Percentiles rank a stretch among this genome's conserved stretches.
Conservation (phyloP, 1,140 invertebrate species). For the Lepidurus apus region DNA sequence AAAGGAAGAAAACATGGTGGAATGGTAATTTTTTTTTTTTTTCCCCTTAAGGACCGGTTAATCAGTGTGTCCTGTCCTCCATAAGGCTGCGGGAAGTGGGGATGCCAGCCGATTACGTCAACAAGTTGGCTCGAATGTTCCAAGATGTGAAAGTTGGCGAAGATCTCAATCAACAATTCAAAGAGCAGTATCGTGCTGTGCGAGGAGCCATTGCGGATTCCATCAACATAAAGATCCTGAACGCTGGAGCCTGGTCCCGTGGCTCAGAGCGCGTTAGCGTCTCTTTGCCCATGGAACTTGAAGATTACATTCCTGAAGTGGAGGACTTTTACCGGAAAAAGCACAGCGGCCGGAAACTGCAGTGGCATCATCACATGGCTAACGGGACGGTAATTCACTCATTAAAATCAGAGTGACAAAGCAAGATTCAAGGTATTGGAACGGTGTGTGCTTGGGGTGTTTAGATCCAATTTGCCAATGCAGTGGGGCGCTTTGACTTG, state of each 20-base stretch:
- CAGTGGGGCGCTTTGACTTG: slow-evolving; percentile 89
- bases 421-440: slow-evolving; percentile 3
- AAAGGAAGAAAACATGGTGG: slow-evolving; percentile 99
- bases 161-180: slow-evolving; percentile 94
- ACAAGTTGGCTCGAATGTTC: slow-evolving; percentile 94
- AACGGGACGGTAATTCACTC: slow-evolving; percentile 72
- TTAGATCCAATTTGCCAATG: slow-evolving; percentile 73
- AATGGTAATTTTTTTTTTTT: slow-evolving; percentile 61
- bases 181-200: slow-evolving; percentile 56
- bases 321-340: slow-evolving; percentile 94
- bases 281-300: slow-evolving; percentile 90
- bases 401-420: slow-evolving; percentile 6
- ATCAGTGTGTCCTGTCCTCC: neutral
- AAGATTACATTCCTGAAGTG: slow-evolving; percentile 97
- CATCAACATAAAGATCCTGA: slow-evolving; percentile 77
- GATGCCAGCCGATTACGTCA: slow-evolving; percentile 99
- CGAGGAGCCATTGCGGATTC: slow-evolving; percentile 48
- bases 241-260: slow-evolving; percentile 95
- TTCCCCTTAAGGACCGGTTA: slow-evolving; percentile 21
- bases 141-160: slow-evolving; percentile 99
- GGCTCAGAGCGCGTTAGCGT: slow-evolving; percentile 91
- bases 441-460: slow-evolving; percentile 30
- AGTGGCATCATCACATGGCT: slow-evolving; percentile 99
- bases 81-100: slow-evolving; percentile 75
- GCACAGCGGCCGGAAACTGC: slow-evolving; percentile 94